Conservation (phyloP, 2,113 vertebrate genomes). For the Pachyramphus minor region DNA sequence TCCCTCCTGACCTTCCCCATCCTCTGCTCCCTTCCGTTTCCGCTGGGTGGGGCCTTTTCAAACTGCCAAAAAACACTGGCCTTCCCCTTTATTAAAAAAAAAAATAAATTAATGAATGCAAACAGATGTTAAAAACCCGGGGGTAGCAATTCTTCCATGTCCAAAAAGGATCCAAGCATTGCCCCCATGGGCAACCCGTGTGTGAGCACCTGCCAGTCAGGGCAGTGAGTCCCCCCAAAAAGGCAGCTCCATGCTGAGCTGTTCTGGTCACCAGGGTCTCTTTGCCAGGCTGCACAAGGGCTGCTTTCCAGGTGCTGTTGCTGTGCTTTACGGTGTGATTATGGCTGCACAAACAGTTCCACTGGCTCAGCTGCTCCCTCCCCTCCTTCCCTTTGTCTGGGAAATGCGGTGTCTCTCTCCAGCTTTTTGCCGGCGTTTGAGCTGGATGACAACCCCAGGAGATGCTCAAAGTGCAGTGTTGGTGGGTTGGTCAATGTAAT, state of each 20-base stretch:
- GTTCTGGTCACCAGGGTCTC: background rate
- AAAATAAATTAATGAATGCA: background rate
- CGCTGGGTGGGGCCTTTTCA: background rate
- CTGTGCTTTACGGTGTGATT: background rate
- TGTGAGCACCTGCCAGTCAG: accelerated
- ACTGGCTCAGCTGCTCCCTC: background rate
- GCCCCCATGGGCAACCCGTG: background rate
- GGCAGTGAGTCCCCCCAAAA: background rate
- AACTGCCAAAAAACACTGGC: background rate
- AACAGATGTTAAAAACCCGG: background rate
- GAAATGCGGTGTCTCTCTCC: background rate
- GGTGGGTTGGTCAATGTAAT: background rate
- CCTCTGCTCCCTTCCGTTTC: background rate
- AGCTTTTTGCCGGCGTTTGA: background rate
- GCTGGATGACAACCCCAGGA: background rate
- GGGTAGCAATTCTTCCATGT: background rate
- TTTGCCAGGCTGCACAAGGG: background rate
- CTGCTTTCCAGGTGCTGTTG: background rate
- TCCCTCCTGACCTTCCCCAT: background rate
- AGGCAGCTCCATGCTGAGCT: background rate
- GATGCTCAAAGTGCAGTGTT: background rate
- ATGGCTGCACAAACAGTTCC: constrained; percentile 6
- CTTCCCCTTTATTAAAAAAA: background rate
- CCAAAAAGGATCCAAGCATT: background rate
- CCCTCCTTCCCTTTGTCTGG: background rate